phyloP scores from a whole-genome alignment of 35 echinoderm and acorn worm species.

The Holothuria glaberrima region DNA sequence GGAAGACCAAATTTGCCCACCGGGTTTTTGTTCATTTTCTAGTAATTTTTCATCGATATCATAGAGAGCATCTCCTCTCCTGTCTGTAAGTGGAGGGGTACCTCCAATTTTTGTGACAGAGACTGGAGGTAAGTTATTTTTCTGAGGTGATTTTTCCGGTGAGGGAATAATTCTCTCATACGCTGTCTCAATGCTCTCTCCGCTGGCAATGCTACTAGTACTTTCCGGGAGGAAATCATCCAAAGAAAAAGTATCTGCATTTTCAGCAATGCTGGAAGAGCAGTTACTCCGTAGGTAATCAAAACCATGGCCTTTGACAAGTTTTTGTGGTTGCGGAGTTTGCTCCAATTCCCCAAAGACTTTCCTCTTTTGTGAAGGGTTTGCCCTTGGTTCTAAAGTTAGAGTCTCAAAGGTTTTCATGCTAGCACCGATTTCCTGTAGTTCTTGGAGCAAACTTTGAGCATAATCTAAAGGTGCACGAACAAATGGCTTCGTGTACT shows the following conservation, averaged over 20 bases:
- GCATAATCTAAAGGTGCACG: slow-evolving; percentile 92
- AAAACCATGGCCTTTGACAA: slow-evolving; percentile 65
- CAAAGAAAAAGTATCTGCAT: slow-evolving; percentile 41
- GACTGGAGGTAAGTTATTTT: background rate
- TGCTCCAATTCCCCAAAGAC: slow-evolving; percentile 50
- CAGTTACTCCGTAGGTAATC: background rate
- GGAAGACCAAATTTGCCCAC: background rate
- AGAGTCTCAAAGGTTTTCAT: slow-evolving; percentile 92
- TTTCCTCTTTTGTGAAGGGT: slow-evolving; percentile 81
- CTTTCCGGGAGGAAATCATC: slow-evolving; percentile 63
- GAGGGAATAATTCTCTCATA: slow-evolving; percentile 72
- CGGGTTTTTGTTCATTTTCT: slow-evolving; percentile 14
- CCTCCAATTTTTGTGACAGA: background rate
- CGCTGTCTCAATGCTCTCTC: slow-evolving; percentile 83
- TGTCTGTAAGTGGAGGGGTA: background rate
- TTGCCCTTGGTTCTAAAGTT: slow-evolving; percentile 79
- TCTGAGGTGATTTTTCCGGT: slow-evolving; percentile 53
- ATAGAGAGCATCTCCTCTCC: slow-evolving; percentile 27
- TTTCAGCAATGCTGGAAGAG: slow-evolving; percentile 43
- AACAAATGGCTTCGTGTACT: slow-evolving; percentile 79
- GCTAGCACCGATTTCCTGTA: slow-evolving; percentile 86
- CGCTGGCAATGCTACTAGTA: slow-evolving; percentile 67
- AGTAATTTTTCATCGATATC: slow-evolving; percentile 34
- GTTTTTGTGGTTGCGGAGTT: slow-evolving; percentile 73
- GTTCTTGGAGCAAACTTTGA: slow-evolving; percentile 83